phyloP scores from a whole-genome alignment of 2,888 invertebrate species.

The Steromphala cineraria region DNA sequence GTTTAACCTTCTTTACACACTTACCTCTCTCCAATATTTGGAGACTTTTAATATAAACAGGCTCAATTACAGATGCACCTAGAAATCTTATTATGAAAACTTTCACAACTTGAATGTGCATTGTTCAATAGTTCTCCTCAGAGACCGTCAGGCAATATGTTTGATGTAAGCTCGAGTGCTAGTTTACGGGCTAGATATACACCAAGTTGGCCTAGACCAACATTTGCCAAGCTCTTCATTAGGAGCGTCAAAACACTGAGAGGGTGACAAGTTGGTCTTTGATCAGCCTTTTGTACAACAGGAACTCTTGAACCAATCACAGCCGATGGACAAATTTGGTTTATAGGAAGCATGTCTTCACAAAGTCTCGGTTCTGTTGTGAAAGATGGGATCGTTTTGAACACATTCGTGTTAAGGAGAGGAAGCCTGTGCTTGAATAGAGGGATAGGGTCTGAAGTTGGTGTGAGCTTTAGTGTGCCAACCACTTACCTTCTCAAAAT shows the following conservation, averaged over 20 bases:
- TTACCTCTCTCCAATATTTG: too few relatives aligned
- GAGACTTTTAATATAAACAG: neutral
- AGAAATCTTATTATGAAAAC: neutral
- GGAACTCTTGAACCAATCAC: neutral
- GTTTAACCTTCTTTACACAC: too few relatives aligned
- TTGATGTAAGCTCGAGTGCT: neutral
- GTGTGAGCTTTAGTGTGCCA: neutral
- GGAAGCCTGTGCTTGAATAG: too few relatives aligned
- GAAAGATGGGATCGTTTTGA: neutral
- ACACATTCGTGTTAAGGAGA: neutral
- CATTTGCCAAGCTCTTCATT: constrained; percentile 3
- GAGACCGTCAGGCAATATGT: neutral
- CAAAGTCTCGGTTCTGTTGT: neutral
- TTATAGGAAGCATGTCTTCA: neutral
- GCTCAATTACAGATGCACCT: neutral
- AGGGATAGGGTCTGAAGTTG: too few relatives aligned
- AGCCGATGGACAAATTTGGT: neutral
- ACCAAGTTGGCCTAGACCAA: neutral
- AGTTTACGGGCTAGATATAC: neutral
- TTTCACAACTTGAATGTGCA: neutral
- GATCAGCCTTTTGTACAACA: neutral
- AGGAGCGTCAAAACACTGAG: neutral
- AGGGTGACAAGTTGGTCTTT: neutral
- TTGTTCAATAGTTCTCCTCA: neutral
- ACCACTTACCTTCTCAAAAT: neutral